Conservation (phyloP, 1,140 invertebrate genomes). For the Drosophila lowei region DNA sequence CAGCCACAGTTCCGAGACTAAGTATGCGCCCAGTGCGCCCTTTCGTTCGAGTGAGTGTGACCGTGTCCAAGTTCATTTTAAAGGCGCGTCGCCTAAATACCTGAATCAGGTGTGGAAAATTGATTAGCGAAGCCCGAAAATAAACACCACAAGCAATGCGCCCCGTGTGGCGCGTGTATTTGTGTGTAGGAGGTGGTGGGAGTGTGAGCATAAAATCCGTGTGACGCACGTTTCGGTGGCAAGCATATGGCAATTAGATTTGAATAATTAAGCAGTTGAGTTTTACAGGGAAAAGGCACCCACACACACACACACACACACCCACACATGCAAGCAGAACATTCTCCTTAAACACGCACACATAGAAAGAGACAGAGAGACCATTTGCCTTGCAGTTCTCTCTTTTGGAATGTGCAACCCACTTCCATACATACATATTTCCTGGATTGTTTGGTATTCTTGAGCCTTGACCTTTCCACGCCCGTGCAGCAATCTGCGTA, state of each 20-base stretch:
- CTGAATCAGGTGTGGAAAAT: slow-evolving; percentile 58
- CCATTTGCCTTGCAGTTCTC: not conserved
- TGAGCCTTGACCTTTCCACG: slow-evolving; percentile 67
- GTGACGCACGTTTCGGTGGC: slow-evolving; percentile 32
- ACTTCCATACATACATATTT: slow-evolving; percentile 30
- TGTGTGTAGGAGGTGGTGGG: not conserved
- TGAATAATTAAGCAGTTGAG: slow-evolving; percentile 42
- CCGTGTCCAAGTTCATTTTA: slow-evolving; percentile 51
- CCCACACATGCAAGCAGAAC: not conserved
- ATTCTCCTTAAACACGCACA: too few relatives aligned
- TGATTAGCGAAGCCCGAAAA: slow-evolving; percentile 46
- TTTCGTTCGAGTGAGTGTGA: not conserved
- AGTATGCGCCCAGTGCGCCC: slow-evolving; percentile 24
- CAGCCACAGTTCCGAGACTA: slow-evolving; percentile 33
- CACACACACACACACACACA: not conserved
- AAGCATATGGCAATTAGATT: slow-evolving; percentile 55
- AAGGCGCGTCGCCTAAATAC: slow-evolving; percentile 33
- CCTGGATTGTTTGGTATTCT: slow-evolving; percentile 40
- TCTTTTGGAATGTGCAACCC: slow-evolving; percentile 23
- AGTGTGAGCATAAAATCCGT: slow-evolving; percentile 13
- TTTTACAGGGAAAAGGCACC: slow-evolving; percentile 4
- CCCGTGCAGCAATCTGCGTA: slow-evolving; percentile 39
- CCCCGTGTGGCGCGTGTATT: slow-evolving; percentile 13
- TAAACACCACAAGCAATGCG: slow-evolving; percentile 7
- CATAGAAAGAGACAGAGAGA: not conserved